phyloP scores from a whole-genome alignment of 2,113 vertebrate genomes.

The Tautogolabrus adspersus region DNA sequence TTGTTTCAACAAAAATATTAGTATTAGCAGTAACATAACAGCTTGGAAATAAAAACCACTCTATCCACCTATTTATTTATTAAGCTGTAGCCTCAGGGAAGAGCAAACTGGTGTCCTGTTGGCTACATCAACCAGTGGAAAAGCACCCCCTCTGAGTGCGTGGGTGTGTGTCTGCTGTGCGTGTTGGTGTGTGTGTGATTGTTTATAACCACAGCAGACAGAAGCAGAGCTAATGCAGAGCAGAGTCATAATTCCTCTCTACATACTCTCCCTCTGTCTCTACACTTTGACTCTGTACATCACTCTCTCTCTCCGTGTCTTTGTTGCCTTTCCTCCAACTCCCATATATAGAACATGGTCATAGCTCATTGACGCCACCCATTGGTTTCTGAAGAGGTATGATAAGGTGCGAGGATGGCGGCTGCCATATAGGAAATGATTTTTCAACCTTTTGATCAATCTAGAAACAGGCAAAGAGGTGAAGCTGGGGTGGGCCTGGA shows the following conservation, averaged over 20 bases:
- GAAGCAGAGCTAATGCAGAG: slow-evolving; percentile 53
- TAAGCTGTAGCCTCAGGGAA: slow-evolving; percentile 50
- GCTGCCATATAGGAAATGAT: too few relatives aligned
- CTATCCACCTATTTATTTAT: slow-evolving; percentile 54
- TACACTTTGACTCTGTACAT: slow-evolving; percentile 37
- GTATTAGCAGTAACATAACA: slow-evolving; percentile 55
- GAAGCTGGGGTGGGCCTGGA: too few relatives aligned
- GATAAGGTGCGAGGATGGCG: too few relatives aligned
- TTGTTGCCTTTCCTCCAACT: slow-evolving; percentile 33
- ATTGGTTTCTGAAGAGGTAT: too few relatives aligned
- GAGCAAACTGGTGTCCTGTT: slow-evolving; percentile 43
- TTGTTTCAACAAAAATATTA: slow-evolving; percentile 55
- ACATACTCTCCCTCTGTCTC: slow-evolving; percentile 27
- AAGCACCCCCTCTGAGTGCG: slow-evolving; percentile 15
- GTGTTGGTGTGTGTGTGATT: slow-evolving; percentile 15
- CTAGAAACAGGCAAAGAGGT: too few relatives aligned
- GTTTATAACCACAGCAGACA: slow-evolving; percentile 42
- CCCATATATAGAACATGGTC: background rate
- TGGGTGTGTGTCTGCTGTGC: background rate
- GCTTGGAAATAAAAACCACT: slow-evolving; percentile 38
- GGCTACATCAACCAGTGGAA: slow-evolving; percentile 47
- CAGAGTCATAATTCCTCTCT: slow-evolving; percentile 53
- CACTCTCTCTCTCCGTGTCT: slow-evolving; percentile 12
- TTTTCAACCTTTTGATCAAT: too few relatives aligned
- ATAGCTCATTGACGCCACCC: too few relatives aligned